Percentiles rank a stretch among this genome's conserved stretches.
phyloP scores from a whole-genome alignment of 2,797 vertebrate species.

The Lithobates sylvaticus region DNA sequence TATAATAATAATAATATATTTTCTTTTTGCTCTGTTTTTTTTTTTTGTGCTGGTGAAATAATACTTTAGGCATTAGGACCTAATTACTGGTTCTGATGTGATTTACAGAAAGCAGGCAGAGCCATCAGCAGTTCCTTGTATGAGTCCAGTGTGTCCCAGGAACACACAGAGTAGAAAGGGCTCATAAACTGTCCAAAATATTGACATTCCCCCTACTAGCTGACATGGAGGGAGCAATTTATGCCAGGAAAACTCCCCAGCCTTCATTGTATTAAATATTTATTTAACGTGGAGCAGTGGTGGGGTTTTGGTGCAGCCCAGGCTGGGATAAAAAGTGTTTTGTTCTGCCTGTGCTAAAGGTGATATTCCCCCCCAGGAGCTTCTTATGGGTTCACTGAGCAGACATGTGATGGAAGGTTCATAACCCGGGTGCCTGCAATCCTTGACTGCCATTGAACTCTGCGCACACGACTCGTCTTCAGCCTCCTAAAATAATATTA shows the following conservation, averaged over 20 bases:
- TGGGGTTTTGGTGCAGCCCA: conserved; percentile 1
- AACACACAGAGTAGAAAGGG: conserved; percentile 18
- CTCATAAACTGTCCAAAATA: conserved; percentile 23
- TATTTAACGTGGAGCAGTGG: conserved; percentile 19
- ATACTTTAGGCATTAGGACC: no score
- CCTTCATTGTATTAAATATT: conserved; percentile 33
- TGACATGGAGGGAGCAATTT: conserved; percentile 41
- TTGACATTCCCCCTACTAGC: conserved; percentile 35
- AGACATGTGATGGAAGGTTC: conserved; percentile 25
- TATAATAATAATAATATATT: no score
- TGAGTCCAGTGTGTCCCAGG: background rate
- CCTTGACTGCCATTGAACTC: background rate
- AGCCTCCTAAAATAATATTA: conserved; percentile 14
- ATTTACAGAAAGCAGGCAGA: no score
- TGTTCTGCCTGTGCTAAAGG: conserved; percentile 27
- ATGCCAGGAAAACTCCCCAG: conserved; percentile 30
- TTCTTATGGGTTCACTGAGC: conserved; percentile 42
- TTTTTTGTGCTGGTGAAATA: no score
- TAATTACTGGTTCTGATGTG: no score
- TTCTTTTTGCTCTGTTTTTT: no score
- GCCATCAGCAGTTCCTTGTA: no score
- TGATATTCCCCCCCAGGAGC: conserved; percentile 36
- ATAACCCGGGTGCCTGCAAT: conserved; percentile 1
- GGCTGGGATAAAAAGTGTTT: conserved; percentile 26
- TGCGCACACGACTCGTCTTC: background rate